Evolutionary conservation across 2,888 invertebrate genomes (phyloP).

Genomic region (Protophormia terraenovae): DNA sequence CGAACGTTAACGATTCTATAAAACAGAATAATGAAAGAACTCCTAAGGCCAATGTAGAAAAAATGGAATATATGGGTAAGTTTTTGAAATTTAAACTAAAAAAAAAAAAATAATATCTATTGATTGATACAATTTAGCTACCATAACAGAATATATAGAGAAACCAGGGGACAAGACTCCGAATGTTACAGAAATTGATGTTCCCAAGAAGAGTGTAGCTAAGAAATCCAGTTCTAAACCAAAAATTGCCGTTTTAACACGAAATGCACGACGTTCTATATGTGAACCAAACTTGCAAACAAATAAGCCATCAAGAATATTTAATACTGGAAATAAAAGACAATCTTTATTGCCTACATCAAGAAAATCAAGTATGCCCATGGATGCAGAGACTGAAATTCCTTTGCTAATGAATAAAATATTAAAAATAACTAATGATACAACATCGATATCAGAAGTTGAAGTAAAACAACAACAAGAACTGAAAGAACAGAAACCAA

Average conservation of each 20-base stretch:
- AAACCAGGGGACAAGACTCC: neutral
- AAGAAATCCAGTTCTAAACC: neutral
- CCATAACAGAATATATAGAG: neutral
- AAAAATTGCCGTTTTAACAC: conserved; percentile 22
- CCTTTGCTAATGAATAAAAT: conserved; percentile 74
- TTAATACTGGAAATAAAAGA: conserved; percentile 41
- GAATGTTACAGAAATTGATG: conserved; percentile 40
- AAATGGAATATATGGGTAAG: conserved; percentile 22
- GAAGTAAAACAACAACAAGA: neutral
- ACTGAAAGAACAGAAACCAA: neutral
- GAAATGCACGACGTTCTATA: conserved; percentile 39
- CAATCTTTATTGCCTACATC: conserved; percentile 49
- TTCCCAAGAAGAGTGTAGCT: neutral
- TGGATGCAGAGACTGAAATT: conserved; percentile 72
- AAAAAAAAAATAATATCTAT: neutral
- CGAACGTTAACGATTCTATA: too few species aligned
- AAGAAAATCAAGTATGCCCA: conserved; percentile 26
- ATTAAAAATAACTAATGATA: conserved; percentile 72
- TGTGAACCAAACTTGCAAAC: conserved; percentile 68
- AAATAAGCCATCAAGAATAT: conserved; percentile 69
- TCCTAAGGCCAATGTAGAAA: neutral
- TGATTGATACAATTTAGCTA: neutral
- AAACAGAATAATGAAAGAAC: neutral
- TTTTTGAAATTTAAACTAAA: neutral
- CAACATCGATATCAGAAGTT: neutral